Evolutionary conservation across 2,797 vertebrate genomes (phyloP), one percentile per base, ranked within the genome.

Genomic region (Tympanoctomys barrerae): DNA sequence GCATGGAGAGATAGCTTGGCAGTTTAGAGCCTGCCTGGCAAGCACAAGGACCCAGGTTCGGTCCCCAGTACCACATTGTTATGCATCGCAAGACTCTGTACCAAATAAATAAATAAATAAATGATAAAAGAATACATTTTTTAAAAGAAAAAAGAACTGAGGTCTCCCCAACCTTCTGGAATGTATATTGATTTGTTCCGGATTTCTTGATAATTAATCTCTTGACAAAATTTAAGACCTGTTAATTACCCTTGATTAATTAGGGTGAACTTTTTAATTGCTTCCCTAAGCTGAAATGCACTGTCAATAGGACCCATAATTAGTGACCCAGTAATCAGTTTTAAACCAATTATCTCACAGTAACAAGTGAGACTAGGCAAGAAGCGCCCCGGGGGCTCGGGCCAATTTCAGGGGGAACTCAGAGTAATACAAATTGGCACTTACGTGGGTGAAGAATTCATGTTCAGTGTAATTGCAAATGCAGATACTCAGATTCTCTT

Each of bases 241-340:
- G 97, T 99, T 99, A 98, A 99, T 98, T 99, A 98, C 98, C 97
- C 98, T 93, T 98, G 98, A 98, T 99, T 98, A 98, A 99, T 98
- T 98, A 98, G 98, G 98, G 98, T 97, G 98, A 98, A 98, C 98
- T 99, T 98, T 98, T 98, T 98, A 99, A 98, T 98, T 98, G 98
- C 98, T 98, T 98, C 98, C 97, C 98, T 98, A 96, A 98, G 98
- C 98, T 97, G 97, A 98, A 97, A 97, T 93, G 96, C 54, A 97
- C 97, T 49, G 98, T 98, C 98, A 98, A 98, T 98, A 98, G 97
- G 94, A 81, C 91, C 94, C 0, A 4, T 98, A 98, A 98, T 98
- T 98, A 98, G 98, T 98, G 98, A 98, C 97, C 98, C 97, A 97
- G 98, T 97, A 98, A 98, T 98, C 98, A 97, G 98, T 98, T 97